Evolutionary conservation across 2,888 invertebrate species (phyloP), one percentile per base, ranked within the genome.

Genomic region (Onthophagus sagittarius): DNA sequence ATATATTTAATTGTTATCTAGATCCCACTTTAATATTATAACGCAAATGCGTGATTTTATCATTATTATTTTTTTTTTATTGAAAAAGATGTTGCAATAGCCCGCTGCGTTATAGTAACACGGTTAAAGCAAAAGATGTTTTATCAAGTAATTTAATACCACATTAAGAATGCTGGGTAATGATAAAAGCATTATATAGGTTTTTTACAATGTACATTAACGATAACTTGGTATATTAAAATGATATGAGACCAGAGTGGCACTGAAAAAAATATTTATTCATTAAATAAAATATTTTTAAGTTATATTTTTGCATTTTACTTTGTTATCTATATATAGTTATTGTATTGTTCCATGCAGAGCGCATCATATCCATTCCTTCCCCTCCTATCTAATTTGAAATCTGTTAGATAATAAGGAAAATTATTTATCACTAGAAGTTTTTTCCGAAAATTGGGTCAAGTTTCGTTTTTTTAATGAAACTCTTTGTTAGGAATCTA

Each of bases 201-300:
- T 67, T 67, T 64, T 67, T 67, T 67, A 67, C 67, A 23, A 31
- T 67, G 67, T 67, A 67, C 67, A 67, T 23, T 67, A 67, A n/a
- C 32, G 67, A 67, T 53, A 4, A 53, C 7, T 7, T 53, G 39
- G 39, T 53, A 53, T 53, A 53, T 53, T 53, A 53, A 53, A 11
- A 53, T 53, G 39, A 53, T 53, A 23, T 53, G 39, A 67, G 23
- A 32, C n/a, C 15, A 23, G 15, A 15, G n/a, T 13, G 23, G 67
- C 67, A 67, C 67, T 15, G 67, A 67, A 9, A 67, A n/a, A 31
- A 67, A 67, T 67, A 67, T 67, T 67, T 67, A 67, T 67, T 67
- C 67, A 67, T 15, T 67, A 67, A 32, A 67, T 67, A 32, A n/a
- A 67, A 32, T 67, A 67, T 67, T 67, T 67, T 67, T 23, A 23